A percentile compares a stretch with the other conserved stretches of the same genome.
These are phyloP conservation scores for Mantis religiosa DNA, from an alignment of 2,888 invertebrate species.

Conservation along the genomic window DNA sequence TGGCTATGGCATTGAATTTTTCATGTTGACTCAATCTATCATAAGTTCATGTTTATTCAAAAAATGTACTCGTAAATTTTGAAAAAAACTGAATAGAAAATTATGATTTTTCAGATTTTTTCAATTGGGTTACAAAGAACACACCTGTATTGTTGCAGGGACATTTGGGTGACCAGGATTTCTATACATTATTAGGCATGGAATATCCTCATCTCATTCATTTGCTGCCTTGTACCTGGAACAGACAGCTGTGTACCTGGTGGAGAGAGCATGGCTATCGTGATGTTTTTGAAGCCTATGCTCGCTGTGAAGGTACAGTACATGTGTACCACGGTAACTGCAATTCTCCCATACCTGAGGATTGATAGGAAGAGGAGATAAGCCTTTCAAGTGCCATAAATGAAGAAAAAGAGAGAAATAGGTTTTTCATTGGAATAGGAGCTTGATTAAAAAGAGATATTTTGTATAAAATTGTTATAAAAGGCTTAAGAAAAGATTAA, in stretches of 20 bases:
- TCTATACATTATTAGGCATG: slow-evolving; percentile 65
- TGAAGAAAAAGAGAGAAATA: neutral
- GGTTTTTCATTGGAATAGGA: neutral
- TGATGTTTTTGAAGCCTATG: slow-evolving; percentile 67
- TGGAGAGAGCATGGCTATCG: slow-evolving; percentile 72
- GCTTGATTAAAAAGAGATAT: too few species aligned
- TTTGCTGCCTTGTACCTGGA: slow-evolving; percentile 72
- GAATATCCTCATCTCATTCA: slow-evolving; percentile 69
- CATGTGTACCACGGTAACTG: slow-evolving; percentile 74
- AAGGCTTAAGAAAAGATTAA: too few species aligned
- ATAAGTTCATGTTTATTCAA: neutral
- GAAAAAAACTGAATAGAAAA: neutral
- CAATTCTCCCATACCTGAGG: slow-evolving; percentile 60
- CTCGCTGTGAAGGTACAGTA: slow-evolving; percentile 59
- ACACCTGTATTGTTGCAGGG: slow-evolving; percentile 45
- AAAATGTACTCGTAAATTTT: too few species aligned
- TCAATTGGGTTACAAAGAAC: neutral
- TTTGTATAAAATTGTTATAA: too few species aligned
- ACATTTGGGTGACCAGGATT: slow-evolving; percentile 80
- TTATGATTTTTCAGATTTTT: neutral
- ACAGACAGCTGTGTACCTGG: slow-evolving; percentile 77
- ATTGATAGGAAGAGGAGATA: neutral
- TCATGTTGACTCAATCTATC: too few species aligned
- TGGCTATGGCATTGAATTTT: too few species aligned
- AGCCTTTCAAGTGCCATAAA: neutral